Evolutionary conservation across 2,113 vertebrate species (phyloP), one percentile per base, ranked within the genome.

Genomic region (Phyllostomus discolor): DNA sequence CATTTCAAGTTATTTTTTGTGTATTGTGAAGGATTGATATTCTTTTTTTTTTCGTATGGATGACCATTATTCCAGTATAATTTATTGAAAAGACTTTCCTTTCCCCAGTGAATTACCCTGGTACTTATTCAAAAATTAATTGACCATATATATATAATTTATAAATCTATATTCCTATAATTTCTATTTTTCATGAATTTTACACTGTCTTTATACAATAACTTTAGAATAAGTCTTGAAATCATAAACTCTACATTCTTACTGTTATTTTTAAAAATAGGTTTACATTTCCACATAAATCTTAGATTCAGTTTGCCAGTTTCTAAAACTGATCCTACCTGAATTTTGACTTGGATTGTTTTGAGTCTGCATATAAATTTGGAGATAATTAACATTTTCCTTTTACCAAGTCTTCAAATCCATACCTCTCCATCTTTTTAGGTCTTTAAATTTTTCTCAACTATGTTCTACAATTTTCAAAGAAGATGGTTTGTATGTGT

Each of bases 391-490:
- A 43, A 86, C 22, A 81, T 62, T 57, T 57, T 80, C 24, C 46
- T 94, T 91, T 35, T 62, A 88, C 66, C 75, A 35, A 73, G 6
- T 89, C 66, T 64, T 95, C 54, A 88, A 54, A 85, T 80, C 35
- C 7, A 70, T 33, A 16, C 38, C 24, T 85, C 20, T 76, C 10
- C 0, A n/a, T 38, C 67, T 79, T 73, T 75, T 89, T 73, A 82
- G 38, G 7, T 75, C 31, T 89, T 95, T 67, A 89, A 85, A 76
- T 86, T 95, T 66, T 7, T 94, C 33, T 81, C n/a, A 89, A 81
- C 17, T 31, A 54, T 89, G 31, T 95, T 81, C 48, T 81, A 22
- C 62, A 73, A 75, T 89, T 89, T 80, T 67, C 57, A 89, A 33
- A 92, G 59, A 66, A 92, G 48, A 91, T 85, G 66, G 66, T 48